Percentiles rank a stretch among this genome's conserved stretches.
phyloP scores from a whole-genome alignment of 2,113 vertebrate species.

The Brachionichthys hirsutus region DNA sequence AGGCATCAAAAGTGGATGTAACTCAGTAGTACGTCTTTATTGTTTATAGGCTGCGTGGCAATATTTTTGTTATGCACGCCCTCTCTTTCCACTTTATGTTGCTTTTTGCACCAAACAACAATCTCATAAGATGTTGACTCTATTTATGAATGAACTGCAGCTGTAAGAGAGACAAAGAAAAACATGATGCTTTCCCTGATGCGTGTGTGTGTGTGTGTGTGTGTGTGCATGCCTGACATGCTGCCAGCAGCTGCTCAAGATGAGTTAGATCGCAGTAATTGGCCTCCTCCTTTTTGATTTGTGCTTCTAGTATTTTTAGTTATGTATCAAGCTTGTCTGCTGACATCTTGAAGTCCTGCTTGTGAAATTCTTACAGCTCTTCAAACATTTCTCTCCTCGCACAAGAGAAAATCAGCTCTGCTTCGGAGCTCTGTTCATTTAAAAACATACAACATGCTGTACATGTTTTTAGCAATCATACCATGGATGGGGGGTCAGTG shows the following conservation, averaged over 20 bases:
- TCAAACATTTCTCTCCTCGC: background rate
- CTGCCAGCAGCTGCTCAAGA: slow-evolving; percentile 49
- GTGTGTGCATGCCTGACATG: slow-evolving; percentile 1
- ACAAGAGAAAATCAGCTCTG: background rate
- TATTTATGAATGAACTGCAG: slow-evolving; percentile 35
- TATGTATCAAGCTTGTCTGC: slow-evolving; percentile 30
- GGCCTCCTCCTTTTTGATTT: slow-evolving; percentile 32
- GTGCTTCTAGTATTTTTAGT: slow-evolving; percentile 49
- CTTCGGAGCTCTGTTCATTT: too few species aligned
- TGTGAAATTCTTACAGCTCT: slow-evolving; percentile 11
- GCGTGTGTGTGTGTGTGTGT: slow-evolving; percentile 5
- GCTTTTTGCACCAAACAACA: background rate
- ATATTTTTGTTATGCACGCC: too few species aligned
- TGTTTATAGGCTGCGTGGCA: too few species aligned
- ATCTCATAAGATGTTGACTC: slow-evolving; percentile 10
- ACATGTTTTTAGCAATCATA: too few species aligned
- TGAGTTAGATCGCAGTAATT: slow-evolving; percentile 42
- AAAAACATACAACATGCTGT: too few species aligned
- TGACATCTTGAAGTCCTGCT: slow-evolving; percentile 20
- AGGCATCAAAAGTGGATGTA: background rate
- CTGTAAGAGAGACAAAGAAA: slow-evolving; percentile 15
- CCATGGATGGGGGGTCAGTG: too few species aligned
- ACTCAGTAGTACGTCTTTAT: background rate
- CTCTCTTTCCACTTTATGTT: background rate
- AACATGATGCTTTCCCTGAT: slow-evolving; percentile 20